Evolutionary conservation across 2,797 vertebrate species (phyloP).

Genomic region (Octomys mimax): DNA sequence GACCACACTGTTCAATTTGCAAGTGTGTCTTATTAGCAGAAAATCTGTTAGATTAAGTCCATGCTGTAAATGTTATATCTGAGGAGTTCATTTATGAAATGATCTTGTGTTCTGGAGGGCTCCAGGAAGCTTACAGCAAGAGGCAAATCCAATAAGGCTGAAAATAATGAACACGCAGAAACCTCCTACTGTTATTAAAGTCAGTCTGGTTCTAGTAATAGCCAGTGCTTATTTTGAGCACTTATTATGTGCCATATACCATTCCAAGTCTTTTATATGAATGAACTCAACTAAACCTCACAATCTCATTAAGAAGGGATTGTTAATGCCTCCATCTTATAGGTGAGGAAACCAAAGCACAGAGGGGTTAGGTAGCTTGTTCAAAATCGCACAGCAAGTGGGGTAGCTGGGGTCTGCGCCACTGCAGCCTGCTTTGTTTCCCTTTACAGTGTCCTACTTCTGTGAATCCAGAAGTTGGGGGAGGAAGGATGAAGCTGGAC

Average conservation of each 20-base stretch:
- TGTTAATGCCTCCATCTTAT: background rate
- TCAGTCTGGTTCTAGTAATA: background rate
- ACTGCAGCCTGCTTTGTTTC: background rate
- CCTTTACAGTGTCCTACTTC: background rate
- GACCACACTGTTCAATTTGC: conserved; percentile 43
- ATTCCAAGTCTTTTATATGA: background rate
- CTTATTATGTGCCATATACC: background rate
- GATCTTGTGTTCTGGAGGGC: conserved; percentile 57
- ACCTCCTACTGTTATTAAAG: background rate
- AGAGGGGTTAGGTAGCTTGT: background rate
- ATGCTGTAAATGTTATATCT: conserved; percentile 52
- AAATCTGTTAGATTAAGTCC: conserved; percentile 56
- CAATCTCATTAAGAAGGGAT: background rate
- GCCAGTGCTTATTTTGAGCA: background rate
- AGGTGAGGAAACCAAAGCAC: background rate
- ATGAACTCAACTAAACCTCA: too few relatives aligned
- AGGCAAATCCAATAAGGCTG: conserved; percentile 28
- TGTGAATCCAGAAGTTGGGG: background rate
- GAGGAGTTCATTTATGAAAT: conserved; percentile 60
- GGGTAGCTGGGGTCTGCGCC: background rate
- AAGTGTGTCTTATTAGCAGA: conserved; percentile 59
- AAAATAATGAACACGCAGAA: background rate
- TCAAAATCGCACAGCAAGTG: background rate
- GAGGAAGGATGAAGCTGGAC: background rate
- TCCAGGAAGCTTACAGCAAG: conserved; percentile 56